A percentile compares a stretch with the other conserved stretches of the same genome.
Evolutionary conservation across 1,140 invertebrate genomes (phyloP).

Genomic region (Sarcophaga peregrina): DNA sequence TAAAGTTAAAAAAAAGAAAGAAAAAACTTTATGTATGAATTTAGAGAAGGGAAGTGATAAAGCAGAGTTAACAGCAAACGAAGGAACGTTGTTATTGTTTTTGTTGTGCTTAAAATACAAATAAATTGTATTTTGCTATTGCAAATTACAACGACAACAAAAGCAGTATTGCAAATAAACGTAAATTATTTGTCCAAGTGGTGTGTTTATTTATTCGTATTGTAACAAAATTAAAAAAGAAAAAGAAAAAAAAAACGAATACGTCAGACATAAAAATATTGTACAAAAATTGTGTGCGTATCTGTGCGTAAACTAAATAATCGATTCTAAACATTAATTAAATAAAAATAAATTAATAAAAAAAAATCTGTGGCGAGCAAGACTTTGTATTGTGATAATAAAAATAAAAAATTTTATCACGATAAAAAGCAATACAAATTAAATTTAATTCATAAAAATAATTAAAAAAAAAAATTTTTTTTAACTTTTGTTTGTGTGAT

Average conservation of each 20-base stretch:
- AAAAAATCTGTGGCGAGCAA: constrained; percentile 6
- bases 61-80: too few relatives aligned
- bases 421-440: not conserved
- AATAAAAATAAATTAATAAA: not conserved
- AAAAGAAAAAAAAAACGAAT: too few relatives aligned
- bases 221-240: not conserved
- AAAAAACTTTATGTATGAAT: constrained; percentile 3
- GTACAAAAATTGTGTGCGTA: not conserved
- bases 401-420: not conserved
- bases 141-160: not conserved
- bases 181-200: constrained; percentile 4
- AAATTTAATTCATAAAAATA: not conserved
- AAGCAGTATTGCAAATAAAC: constrained; percentile 7
- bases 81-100: too few relatives aligned
- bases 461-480: not conserved
- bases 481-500: not conserved
- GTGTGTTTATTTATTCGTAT: not conserved
- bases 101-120: too few relatives aligned
- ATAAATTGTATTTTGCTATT: not conserved
- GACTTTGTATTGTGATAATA: not conserved
- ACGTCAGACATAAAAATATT: too few relatives aligned
- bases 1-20: constrained; percentile 5
- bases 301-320: not conserved
- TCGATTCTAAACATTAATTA: not conserved
- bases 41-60: too few relatives aligned